Conservation (phyloP, 2,888 invertebrate genomes). For the Alloplasta piceator region DNA sequence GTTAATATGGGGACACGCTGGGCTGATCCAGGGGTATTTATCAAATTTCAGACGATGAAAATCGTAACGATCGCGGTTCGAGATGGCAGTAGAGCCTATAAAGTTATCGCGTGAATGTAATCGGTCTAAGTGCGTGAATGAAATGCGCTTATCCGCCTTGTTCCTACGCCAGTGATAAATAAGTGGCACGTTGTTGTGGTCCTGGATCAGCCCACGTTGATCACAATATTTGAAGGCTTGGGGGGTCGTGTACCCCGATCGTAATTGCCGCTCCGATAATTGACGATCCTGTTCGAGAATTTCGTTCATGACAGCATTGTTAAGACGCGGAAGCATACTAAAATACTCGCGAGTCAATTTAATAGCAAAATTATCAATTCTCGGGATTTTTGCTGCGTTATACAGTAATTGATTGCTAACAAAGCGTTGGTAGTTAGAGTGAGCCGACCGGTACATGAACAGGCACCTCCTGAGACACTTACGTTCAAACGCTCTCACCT, state of each 20-base stretch:
- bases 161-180: constrained; percentile 21
- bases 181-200: constrained; percentile 6
- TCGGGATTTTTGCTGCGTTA: background rate
- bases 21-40: background rate
- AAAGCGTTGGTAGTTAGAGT: background rate
- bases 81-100: background rate
- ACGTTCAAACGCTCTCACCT: constrained; percentile 6
- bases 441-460: background rate
- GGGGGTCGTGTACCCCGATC: background rate
- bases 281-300: background rate
- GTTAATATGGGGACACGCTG: too few species aligned
- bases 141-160: constrained; percentile 20
- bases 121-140: background rate
- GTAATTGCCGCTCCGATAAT: background rate
- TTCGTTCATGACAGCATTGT: background rate
- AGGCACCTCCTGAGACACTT: constrained; percentile 18
- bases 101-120: constrained; percentile 8
- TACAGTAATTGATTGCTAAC: constrained; percentile 13
- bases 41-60: background rate
- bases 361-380: constrained; percentile 21
- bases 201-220: background rate
- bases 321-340: background rate
- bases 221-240: constrained; percentile 6
- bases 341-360: constrained; percentile 12
- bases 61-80: background rate